Percentiles rank a stretch among this genome's conserved stretches.
Conservation (phyloP, 2,888 invertebrate species). For the Plebejus melissa region DNA sequence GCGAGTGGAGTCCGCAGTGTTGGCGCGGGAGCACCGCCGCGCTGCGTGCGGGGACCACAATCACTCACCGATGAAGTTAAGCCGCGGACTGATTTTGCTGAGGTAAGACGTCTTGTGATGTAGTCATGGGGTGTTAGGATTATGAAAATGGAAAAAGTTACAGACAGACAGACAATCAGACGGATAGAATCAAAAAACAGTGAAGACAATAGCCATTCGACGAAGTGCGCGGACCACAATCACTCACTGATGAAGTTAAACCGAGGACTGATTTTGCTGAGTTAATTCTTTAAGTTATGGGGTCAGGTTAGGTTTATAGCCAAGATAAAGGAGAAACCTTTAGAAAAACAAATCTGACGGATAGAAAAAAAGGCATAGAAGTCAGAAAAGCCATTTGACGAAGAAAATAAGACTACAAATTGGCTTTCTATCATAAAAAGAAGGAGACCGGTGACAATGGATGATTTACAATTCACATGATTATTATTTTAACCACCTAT, state of each 20-base stretch:
- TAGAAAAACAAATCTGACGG: too few relatives aligned
- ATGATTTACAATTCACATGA: too few relatives aligned
- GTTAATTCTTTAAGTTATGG: slow-evolving; percentile 41
- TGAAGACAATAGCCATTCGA: too few relatives aligned
- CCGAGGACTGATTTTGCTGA: slow-evolving; percentile 66
- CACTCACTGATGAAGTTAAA: slow-evolving; percentile 44
- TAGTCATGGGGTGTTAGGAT: too few relatives aligned
- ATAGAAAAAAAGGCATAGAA: too few relatives aligned
- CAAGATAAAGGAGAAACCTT: too few relatives aligned
- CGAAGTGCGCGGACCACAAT: slow-evolving; percentile 40
- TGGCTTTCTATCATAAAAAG: neutral
- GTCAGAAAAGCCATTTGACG: too few relatives aligned
- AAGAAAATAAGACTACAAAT: neutral
- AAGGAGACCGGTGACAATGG: too few relatives aligned
- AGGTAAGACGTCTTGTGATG: slow-evolving; percentile 44
- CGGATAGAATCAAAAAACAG: too few relatives aligned
- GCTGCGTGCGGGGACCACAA: slow-evolving; percentile 44
- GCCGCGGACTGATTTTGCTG: slow-evolving; percentile 64
- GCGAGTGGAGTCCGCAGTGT: slow-evolving; percentile 50
- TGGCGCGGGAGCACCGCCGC: slow-evolving; percentile 31
- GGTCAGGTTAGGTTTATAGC: neutral
- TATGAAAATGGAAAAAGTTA: too few relatives aligned
- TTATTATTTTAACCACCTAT: too few relatives aligned
- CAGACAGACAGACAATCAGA: too few relatives aligned
- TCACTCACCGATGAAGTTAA: slow-evolving; percentile 45